A percentile compares a stretch with the other conserved stretches of the same genome.
These are phyloP conservation scores for Sebastes alutus DNA, from an alignment of 2,797 vertebrate species.

Conservation along the genomic window DNA sequence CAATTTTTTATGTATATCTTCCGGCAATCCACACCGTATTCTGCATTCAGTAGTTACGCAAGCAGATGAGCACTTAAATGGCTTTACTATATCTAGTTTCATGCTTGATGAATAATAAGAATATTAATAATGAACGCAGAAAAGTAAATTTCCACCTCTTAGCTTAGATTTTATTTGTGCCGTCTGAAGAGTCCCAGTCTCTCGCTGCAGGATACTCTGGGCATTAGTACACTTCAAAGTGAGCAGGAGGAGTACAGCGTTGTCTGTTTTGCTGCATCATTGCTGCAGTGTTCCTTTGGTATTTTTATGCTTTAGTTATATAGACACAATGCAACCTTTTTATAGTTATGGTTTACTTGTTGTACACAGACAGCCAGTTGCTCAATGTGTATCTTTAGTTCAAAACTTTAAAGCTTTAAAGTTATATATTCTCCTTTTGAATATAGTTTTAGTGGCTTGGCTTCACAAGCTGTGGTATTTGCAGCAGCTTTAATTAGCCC, in stretches of 20 bases:
- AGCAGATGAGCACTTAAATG: background rate
- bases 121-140: background rate
- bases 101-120: background rate
- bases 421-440: background rate
- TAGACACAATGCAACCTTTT: background rate
- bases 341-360: background rate
- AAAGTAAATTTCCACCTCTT: background rate
- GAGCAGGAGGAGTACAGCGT: constrained; percentile 13
- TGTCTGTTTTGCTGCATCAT: constrained; percentile 58
- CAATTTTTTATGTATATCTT: background rate
- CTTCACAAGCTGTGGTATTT: constrained; percentile 5
- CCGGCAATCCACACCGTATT: background rate
- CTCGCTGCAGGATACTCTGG: constrained; percentile 17
- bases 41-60: background rate
- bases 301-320: background rate
- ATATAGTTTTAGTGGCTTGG: background rate
- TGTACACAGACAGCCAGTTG: background rate
- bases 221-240: constrained; percentile 31
- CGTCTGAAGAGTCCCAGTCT: background rate
- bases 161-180: background rate
- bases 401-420: background rate
- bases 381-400: background rate
- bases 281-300: constrained; percentile 44
- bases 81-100: background rate
- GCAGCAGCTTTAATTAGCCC: constrained; percentile 28